phyloP scores from a whole-genome alignment of 2,888 invertebrate species.

The Melinaea menophilus region DNA sequence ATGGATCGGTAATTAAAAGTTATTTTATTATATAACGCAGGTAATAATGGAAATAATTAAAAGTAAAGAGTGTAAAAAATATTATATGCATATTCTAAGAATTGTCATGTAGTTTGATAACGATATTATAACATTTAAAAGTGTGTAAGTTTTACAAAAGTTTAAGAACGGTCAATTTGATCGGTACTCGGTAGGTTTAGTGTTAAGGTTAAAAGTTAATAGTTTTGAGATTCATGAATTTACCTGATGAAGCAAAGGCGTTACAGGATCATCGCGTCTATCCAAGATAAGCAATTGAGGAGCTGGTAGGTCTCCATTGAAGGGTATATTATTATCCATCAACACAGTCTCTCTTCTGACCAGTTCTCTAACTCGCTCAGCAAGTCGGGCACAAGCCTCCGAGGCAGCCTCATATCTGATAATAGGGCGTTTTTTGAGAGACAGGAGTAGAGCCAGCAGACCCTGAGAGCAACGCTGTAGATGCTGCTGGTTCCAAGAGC shows the following conservation, averaged over 20 bases:
- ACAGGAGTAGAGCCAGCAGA: slow-evolving; percentile 89
- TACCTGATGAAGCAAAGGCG: slow-evolving; percentile 94
- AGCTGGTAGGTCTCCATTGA: slow-evolving; percentile 85
- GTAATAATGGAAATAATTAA: too few relatives aligned
- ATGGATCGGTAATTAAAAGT: too few relatives aligned
- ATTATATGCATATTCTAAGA: too few relatives aligned
- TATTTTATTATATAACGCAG: too few relatives aligned
- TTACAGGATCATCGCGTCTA: slow-evolving; percentile 95
- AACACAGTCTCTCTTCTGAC: slow-evolving; percentile 91
- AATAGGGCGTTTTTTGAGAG: slow-evolving; percentile 92
- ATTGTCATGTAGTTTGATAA: too few relatives aligned
- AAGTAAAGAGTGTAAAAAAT: too few relatives aligned
- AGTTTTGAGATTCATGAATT: background rate
- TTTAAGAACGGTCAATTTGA: too few relatives aligned
- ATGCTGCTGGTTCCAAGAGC: slow-evolving; percentile 86
- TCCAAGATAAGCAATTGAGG: slow-evolving; percentile 94
- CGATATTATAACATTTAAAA: too few relatives aligned
- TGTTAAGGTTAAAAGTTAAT: too few relatives aligned
- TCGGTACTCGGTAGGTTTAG: too few relatives aligned
- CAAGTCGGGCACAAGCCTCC: slow-evolving; percentile 88
- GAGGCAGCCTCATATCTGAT: slow-evolving; percentile 94
- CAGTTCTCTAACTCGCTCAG: slow-evolving; percentile 90
- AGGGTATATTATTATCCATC: slow-evolving; percentile 89
- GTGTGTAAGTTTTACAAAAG: too few relatives aligned
- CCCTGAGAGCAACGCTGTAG: slow-evolving; percentile 91